Percentiles rank a stretch among this genome's conserved stretches.
These are phyloP conservation scores for Neoaliturus tenellus DNA, from an alignment of 2,888 invertebrate genomes.

Conservation along the genomic window DNA sequence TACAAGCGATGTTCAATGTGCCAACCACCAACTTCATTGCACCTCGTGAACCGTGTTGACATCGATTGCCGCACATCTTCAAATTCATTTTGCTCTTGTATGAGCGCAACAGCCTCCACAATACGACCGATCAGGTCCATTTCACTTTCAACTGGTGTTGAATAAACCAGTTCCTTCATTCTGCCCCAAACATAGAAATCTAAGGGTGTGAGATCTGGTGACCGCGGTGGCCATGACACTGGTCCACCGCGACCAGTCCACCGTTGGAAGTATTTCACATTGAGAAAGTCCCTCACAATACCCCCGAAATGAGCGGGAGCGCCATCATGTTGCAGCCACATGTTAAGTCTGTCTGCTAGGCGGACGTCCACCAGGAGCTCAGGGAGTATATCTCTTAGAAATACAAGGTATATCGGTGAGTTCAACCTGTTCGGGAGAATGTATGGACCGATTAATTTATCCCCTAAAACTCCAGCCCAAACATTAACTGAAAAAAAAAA, in stretches of 20 bases:
- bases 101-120: neutral
- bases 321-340: slow-evolving; percentile 33
- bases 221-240: slow-evolving; percentile 19
- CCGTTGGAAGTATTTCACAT: neutral
- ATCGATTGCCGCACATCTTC: neutral
- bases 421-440: slow-evolving; percentile 28
- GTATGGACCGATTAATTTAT: slow-evolving; percentile 25
- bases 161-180: slow-evolving; percentile 9
- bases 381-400: slow-evolving; percentile 12
- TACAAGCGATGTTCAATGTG: neutral
- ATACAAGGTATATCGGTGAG: slow-evolving; percentile 3
- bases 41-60: neutral
- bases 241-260: slow-evolving; percentile 24
- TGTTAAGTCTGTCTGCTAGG: neutral
- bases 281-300: neutral
- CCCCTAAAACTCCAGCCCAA: too few species aligned
- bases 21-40: neutral
- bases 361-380: slow-evolving; percentile 42
- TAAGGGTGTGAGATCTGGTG: neutral
- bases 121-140: neutral
- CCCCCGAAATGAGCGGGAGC: slow-evolving; percentile 37
- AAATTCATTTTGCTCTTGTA: neutral
- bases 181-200: slow-evolving; percentile 11
- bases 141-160: slow-evolving; percentile 4
- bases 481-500: slow-evolving; percentile 47